A percentile compares a stretch with the other conserved stretches of the same genome.
phyloP scores from a whole-genome alignment of 2,113 vertebrate species.

The Rhinolophus sinicus region DNA sequence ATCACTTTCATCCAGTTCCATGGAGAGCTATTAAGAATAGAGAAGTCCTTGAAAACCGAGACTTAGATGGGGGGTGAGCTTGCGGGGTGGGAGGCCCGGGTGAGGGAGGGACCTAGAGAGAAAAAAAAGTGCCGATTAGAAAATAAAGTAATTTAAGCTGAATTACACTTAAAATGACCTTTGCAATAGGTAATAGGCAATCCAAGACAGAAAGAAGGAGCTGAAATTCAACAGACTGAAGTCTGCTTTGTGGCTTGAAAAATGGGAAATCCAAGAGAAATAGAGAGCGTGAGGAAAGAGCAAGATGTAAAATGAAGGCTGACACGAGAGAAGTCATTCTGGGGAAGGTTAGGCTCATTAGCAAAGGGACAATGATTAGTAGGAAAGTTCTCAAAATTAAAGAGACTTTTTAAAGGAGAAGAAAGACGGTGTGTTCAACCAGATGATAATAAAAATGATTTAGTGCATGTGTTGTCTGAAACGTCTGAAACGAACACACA shows the following conservation, averaged over 20 bases:
- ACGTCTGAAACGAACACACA: fast-evolving
- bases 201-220: constrained; percentile 68
- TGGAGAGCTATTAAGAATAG: constrained; percentile 84
- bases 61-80: background rate
- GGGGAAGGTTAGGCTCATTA: constrained; percentile 71
- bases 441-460: background rate
- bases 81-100: no score
- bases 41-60: constrained; percentile 39
- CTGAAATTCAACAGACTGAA: constrained; percentile 75
- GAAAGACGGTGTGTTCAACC: constrained; percentile 11
- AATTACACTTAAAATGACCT: constrained; percentile 81
- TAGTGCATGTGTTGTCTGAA: fast-evolving
- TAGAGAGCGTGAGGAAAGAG: background rate
- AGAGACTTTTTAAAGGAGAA: constrained; percentile 72
- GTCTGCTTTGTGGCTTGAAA: constrained; percentile 80
- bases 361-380: constrained; percentile 53
- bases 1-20: constrained; percentile 81
- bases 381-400: constrained; percentile 80
- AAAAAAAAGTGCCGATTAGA: constrained; percentile 61
- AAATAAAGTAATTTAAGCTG: constrained; percentile 77
- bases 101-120: background rate
- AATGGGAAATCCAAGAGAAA: constrained; percentile 63
- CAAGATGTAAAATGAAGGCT: constrained; percentile 48
- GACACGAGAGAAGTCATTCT: constrained; percentile 77
- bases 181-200: constrained; percentile 78